Evolutionary conservation across 2,797 vertebrate species (phyloP).

Genomic region (Falco biarmicus): DNA sequence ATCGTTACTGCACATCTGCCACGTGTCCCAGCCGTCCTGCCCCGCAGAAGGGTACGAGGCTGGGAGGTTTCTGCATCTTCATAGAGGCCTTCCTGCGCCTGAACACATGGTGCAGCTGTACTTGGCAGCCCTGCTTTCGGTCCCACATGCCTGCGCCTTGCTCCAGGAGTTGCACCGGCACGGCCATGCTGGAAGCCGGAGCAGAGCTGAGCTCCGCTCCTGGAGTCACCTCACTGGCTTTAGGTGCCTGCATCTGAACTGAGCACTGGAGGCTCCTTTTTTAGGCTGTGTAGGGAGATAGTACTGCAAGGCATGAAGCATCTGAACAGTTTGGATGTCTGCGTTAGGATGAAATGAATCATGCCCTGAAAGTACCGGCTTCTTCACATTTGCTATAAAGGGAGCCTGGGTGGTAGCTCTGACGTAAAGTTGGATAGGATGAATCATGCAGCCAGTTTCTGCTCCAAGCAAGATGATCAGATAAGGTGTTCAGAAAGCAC

Average conservation of each 20-base stretch:
- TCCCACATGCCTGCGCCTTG: neutral
- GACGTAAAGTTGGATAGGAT: neutral
- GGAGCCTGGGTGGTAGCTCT: neutral
- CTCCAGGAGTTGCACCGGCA: neutral
- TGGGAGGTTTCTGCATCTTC: neutral
- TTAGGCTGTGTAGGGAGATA: neutral
- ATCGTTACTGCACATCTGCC: neutral
- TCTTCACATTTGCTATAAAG: accelerated
- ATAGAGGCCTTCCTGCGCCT: neutral
- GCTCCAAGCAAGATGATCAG: neutral
- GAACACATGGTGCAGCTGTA: too few relatives aligned
- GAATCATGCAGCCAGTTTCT: neutral
- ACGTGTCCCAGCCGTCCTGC: neutral
- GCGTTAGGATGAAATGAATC: neutral
- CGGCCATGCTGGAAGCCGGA: accelerated
- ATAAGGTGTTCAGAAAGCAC: constrained; percentile 54
- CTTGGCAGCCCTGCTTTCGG: accelerated
- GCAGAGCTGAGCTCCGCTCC: neutral
- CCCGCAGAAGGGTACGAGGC: neutral
- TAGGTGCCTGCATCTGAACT: neutral
- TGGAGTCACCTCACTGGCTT: neutral
- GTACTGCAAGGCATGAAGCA: neutral
- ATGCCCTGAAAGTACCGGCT: neutral
- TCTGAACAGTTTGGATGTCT: accelerated
- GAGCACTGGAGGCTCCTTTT: neutral